phyloP scores from a whole-genome alignment of 2,888 invertebrate genomes.

The Heliconius sara region DNA sequence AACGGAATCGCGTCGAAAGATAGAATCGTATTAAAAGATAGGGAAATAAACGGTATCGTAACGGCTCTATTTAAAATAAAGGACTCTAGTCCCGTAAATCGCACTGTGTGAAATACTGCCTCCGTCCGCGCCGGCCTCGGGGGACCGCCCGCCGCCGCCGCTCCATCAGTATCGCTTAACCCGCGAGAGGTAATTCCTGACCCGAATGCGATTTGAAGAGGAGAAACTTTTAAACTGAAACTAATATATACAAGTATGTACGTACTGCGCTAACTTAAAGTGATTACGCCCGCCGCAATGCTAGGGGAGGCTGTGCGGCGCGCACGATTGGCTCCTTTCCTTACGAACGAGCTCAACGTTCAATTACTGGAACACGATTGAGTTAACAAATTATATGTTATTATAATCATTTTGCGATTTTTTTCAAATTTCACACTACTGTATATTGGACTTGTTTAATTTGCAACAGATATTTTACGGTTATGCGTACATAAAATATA shows the following conservation, averaged over 20 bases:
- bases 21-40: slow-evolving; percentile 73
- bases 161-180: slow-evolving; percentile 54
- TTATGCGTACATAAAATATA: no score
- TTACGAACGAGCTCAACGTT: slow-evolving; percentile 24
- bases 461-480: no score
- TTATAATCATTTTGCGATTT: not conserved
- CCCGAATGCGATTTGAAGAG: slow-evolving; percentile 77
- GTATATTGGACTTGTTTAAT: not conserved
- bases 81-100: slow-evolving; percentile 63
- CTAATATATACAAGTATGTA: not conserved
- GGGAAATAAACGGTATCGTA: slow-evolving; percentile 67
- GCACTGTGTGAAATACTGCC: slow-evolving; percentile 59
- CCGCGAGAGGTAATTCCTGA: slow-evolving; percentile 81
- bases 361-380: slow-evolving; percentile 28
- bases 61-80: slow-evolving; percentile 52
- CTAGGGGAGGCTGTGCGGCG: slow-evolving; percentile 22
- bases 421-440: not conserved
- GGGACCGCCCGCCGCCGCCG: slow-evolving; percentile 60
- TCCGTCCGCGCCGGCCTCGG: slow-evolving; percentile 52
- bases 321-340: slow-evolving; percentile 38
- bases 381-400: slow-evolving; percentile 31
- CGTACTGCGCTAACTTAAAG: slow-evolving; percentile 19
- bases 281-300: slow-evolving; percentile 18
- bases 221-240: slow-evolving; percentile 28
- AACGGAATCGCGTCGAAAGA: slow-evolving; percentile 66